phyloP scores from a whole-genome alignment of 2,888 invertebrate genomes.

The Cephus pulcher region DNA sequence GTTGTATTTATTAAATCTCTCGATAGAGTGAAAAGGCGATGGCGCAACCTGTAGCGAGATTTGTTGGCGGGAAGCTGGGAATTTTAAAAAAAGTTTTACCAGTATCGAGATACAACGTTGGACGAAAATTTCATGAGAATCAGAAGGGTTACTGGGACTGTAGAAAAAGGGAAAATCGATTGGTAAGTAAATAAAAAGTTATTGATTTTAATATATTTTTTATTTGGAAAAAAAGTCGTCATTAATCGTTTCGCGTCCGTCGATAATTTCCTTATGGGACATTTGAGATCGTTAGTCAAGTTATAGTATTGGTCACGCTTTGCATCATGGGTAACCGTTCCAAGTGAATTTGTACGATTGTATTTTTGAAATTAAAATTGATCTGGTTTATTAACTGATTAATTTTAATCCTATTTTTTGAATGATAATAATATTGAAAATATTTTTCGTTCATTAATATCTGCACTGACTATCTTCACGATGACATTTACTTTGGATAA shows the following conservation, averaged over 20 bases:
- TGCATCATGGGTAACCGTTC: neutral
- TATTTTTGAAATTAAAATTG: neutral
- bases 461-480: neutral
- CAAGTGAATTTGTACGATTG: too few relatives aligned
- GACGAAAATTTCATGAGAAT: neutral
- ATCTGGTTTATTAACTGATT: neutral
- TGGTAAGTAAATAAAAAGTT: neutral
- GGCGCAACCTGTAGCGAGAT: neutral
- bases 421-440: neutral
- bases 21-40: neutral
- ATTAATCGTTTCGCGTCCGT: neutral
- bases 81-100: neutral
- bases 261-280: neutral
- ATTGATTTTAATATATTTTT: neutral
- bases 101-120: neutral
- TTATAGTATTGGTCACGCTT: neutral
- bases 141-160: neutral
- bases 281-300: neutral
- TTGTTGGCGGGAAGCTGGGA: neutral
- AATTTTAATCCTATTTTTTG: neutral
- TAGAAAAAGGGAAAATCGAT: neutral
- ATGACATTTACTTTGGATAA: neutral
- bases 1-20: conserved; percentile 28
- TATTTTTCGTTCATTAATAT: neutral
- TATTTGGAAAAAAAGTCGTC: neutral